A percentile compares a stretch with the other conserved stretches of the same genome.
phyloP scores from a whole-genome alignment of 2,113 vertebrate species.

The Coracopsis vasa region DNA sequence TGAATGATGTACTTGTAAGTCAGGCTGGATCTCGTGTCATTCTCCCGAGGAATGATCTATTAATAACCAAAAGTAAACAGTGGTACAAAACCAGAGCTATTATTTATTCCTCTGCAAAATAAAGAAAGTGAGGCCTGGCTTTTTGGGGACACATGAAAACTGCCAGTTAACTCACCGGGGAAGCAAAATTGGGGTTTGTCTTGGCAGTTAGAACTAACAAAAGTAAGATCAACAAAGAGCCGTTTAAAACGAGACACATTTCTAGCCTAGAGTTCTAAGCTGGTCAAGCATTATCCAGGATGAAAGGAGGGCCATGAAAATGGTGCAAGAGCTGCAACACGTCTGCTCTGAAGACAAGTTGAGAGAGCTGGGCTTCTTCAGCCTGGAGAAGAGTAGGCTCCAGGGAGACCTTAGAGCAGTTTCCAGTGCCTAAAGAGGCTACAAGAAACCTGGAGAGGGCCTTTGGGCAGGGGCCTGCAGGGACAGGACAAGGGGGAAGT shows the following conservation, averaged over 20 bases:
- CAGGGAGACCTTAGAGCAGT: not conserved
- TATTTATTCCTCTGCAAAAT: not conserved
- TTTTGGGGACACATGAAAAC: not conserved
- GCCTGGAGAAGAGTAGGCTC: not conserved
- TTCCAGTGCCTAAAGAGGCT: not conserved
- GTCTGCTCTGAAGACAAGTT: not conserved
- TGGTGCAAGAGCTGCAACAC: not conserved
- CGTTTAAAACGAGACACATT: not conserved
- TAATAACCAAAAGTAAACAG: not conserved
- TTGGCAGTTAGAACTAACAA: not conserved
- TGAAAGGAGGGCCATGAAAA: not conserved
- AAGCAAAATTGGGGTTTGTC: not conserved
- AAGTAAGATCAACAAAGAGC: not conserved
- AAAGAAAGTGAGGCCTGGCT: not conserved
- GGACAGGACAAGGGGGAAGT: not conserved
- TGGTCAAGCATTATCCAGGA: not conserved
- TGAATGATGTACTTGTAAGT: conserved; percentile 97
- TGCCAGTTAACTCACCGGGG: not conserved
- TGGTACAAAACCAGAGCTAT: not conserved
- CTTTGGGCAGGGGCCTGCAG: not conserved
- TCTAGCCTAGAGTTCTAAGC: not conserved
- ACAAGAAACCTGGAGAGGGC: not conserved
- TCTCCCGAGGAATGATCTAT: conserved; percentile 94
- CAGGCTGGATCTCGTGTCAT: conserved; percentile 89
- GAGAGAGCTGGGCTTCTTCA: not conserved